These are phyloP conservation scores for Rattus norvegicus DNA, from an alignment of 2,113 vertebrate species.

Conservation along the genomic window DNA sequence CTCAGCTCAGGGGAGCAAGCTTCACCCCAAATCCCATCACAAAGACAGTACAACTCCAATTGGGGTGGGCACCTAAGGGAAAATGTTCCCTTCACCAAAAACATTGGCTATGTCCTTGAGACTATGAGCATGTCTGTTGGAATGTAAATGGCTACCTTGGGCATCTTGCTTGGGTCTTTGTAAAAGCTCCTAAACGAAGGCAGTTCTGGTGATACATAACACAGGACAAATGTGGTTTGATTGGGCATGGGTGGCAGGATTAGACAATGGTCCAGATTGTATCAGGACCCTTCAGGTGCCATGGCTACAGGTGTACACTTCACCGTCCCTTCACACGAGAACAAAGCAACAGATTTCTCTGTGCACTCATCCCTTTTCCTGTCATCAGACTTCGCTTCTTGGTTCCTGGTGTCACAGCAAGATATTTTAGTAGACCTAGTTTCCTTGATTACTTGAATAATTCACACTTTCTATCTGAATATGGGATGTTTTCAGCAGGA, in stretches of 20 bases:
- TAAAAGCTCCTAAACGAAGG: conserved; percentile 25
- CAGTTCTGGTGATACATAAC: background rate
- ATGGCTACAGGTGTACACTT: background rate
- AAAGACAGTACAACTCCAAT: background rate
- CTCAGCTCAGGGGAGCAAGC: conserved; percentile 13
- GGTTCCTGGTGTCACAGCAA: conserved; percentile 58
- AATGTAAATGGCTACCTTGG: conserved; percentile 12
- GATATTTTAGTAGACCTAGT: conserved; percentile 60
- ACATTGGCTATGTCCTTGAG: background rate
- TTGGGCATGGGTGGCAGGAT: background rate
- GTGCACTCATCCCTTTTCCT: background rate
- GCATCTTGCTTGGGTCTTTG: background rate
- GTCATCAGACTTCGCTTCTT: conserved; percentile 57
- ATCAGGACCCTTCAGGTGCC: background rate
- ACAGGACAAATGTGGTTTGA: conserved; percentile 10
- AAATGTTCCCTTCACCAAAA: background rate
- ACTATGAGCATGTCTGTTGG: background rate
- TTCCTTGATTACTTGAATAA: conserved; percentile 79
- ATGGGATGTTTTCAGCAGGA: conserved; percentile 63
- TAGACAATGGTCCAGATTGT: background rate
- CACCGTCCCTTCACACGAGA: background rate
- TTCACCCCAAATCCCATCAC: background rate
- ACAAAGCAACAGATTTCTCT: conserved; percentile 68
- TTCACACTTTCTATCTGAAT: conserved; percentile 71
- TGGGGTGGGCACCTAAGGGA: background rate